A percentile compares a stretch with the other conserved stretches of the same genome.
Conservation (phyloP, 2,888 invertebrate species). For the Troilus luridus region DNA sequence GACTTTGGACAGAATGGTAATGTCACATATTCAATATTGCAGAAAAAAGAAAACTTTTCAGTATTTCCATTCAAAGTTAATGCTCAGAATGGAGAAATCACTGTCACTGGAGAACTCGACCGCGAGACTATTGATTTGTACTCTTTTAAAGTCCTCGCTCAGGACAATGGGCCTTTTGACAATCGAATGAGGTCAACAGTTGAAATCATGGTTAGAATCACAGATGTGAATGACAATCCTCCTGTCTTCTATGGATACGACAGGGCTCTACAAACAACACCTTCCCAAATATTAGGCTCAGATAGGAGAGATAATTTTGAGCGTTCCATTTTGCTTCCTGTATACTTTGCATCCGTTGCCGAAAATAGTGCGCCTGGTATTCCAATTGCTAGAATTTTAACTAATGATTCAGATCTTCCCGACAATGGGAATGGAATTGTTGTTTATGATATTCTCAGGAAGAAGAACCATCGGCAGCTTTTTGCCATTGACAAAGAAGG, state of each 20-base stretch:
- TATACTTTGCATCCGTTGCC: conserved; percentile 82
- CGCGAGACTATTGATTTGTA: conserved; percentile 81
- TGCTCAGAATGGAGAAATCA: conserved; percentile 76
- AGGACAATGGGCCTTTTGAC: conserved; percentile 78
- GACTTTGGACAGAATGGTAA: conserved; percentile 87
- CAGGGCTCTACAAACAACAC: conserved; percentile 64
- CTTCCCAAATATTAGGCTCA: conserved; percentile 55
- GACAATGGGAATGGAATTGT: conserved; percentile 89
- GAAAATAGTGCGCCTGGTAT: conserved; percentile 84
- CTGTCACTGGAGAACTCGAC: conserved; percentile 83
- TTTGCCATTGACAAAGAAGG: conserved; percentile 91
- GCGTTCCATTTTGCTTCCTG: conserved; percentile 75
- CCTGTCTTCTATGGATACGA: conserved; percentile 86
- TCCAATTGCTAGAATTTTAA: conserved; percentile 81
- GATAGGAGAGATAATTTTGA: conserved; percentile 70
- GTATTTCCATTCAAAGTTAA: conserved; percentile 80
- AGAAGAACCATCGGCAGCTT: conserved; percentile 73
- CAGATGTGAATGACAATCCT: conserved; percentile 88
- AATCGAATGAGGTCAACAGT: conserved; percentile 79
- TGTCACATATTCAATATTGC: conserved; percentile 76
- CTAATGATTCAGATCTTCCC: conserved; percentile 86
- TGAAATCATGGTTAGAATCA: conserved; percentile 84
- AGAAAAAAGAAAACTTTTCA: conserved; percentile 68
- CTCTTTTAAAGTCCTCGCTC: conserved; percentile 80
- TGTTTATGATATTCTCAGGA: conserved; percentile 81